Conservation (phyloP, 2,113 vertebrate genomes). For the Typhlomys cinereus region DNA sequence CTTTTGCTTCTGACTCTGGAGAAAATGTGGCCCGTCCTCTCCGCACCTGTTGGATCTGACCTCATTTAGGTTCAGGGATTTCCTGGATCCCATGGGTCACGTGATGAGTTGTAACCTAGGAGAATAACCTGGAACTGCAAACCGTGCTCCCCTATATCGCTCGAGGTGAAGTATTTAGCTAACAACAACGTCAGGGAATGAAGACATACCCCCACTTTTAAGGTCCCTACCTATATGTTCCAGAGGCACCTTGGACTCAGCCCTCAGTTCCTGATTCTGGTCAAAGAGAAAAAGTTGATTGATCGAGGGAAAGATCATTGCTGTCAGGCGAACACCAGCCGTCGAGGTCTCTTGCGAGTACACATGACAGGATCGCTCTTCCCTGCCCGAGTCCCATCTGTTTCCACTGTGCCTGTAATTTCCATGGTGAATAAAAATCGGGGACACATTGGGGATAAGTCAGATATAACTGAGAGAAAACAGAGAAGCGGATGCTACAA, state of each 20-base stretch:
- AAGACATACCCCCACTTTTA: too few relatives aligned
- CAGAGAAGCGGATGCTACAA: background rate
- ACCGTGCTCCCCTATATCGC: too few relatives aligned
- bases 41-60: too few relatives aligned
- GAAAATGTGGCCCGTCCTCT: too few relatives aligned
- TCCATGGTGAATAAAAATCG: background rate
- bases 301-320: background rate
- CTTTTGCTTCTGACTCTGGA: too few relatives aligned
- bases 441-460: background rate
- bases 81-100: too few relatives aligned
- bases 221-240: background rate
- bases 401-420: background rate
- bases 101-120: too few relatives aligned
- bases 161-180: too few relatives aligned
- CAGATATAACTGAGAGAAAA: background rate
- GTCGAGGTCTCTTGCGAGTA: background rate
- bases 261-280: background rate
- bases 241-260: background rate
- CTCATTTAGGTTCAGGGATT: too few relatives aligned
- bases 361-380: background rate
- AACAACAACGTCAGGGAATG: too few relatives aligned
- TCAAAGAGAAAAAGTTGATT: background rate
- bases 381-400: background rate
- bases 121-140: too few relatives aligned
- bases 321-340: background rate